A percentile compares a stretch with the other conserved stretches of the same genome.
phyloP scores from a whole-genome alignment of 2,888 invertebrate species.

The Tetrapedia diversipes region DNA sequence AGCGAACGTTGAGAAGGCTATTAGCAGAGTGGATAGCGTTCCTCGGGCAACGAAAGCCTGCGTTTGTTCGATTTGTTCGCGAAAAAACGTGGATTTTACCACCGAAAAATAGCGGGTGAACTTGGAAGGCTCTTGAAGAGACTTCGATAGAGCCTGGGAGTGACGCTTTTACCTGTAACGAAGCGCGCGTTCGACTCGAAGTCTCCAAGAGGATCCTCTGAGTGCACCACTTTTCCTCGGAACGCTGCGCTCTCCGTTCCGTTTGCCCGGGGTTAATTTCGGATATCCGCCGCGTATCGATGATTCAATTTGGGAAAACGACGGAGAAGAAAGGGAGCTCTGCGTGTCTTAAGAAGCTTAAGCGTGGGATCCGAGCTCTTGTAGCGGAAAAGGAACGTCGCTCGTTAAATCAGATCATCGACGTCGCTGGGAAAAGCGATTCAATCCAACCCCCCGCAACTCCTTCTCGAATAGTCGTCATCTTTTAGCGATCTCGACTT shows the following conservation, averaged over 20 bases:
- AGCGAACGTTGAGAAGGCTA: too few species aligned
- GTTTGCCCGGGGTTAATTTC: not conserved
- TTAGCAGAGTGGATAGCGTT: too few species aligned
- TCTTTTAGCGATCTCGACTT: not conserved
- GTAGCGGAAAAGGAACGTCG: not conserved
- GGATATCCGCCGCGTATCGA: not conserved
- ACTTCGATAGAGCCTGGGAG: not conserved
- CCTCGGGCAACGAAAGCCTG: too few species aligned
- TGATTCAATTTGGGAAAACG: not conserved
- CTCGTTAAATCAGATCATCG: not conserved
- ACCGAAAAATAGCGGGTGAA: slow-evolving; percentile 18
- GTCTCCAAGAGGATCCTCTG: not conserved
- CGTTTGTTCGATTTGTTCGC: too few species aligned
- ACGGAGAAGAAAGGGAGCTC: not conserved
- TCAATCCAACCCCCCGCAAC: not conserved
- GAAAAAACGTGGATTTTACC: not conserved
- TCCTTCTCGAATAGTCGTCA: not conserved
- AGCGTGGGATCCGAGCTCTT: not conserved
- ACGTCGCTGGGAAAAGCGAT: not conserved
- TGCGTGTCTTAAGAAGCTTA: not conserved
- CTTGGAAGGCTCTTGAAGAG: not conserved
- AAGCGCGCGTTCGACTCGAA: slow-evolving; percentile 12
- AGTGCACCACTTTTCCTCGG: slow-evolving; percentile 22
- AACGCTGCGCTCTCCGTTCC: not conserved
- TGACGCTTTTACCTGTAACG: slow-evolving; percentile 35